Conservation (phyloP, 2,113 vertebrate species). For the Lophura nycthemera region DNA sequence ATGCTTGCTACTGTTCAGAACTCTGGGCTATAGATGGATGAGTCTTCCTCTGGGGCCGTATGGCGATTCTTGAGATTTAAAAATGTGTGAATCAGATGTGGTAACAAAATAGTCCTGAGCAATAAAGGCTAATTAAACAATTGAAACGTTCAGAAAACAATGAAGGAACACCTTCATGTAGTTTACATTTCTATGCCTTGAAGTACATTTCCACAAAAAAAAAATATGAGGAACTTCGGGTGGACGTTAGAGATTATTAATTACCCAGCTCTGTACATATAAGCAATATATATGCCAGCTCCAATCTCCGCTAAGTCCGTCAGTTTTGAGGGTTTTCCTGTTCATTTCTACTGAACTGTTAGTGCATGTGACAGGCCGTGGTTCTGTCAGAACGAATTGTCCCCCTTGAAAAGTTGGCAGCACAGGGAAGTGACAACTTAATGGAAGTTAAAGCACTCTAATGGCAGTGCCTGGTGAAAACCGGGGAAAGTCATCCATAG, state of each 20-base stretch:
- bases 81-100: not conserved
- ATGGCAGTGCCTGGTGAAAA: conserved; percentile 74
- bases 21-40: not conserved
- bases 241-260: conserved; percentile 72
- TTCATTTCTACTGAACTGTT: conserved; percentile 72
- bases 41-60: not conserved
- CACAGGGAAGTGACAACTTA: conserved; percentile 80
- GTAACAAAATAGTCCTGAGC: not conserved
- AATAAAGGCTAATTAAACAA: not conserved
- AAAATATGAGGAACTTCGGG: not conserved
- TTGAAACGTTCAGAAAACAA: not conserved
- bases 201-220: not conserved
- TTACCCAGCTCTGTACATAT: conserved; percentile 32
- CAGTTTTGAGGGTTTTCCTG: conserved; percentile 73
- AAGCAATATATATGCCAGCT: conserved; percentile 70
- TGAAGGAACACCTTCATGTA: not conserved
- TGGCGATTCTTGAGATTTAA: not conserved
- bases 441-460: conserved; percentile 80
- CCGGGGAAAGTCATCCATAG: conserved; percentile 24
- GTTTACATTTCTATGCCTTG: not conserved
- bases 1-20: not conserved
- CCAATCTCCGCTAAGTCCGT: conserved; percentile 75
- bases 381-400: conserved; percentile 81
- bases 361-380: conserved; percentile 75
- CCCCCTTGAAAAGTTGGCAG: conserved; percentile 67